A percentile compares a stretch with the other conserved stretches of the same genome.
phyloP scores from a whole-genome alignment of 2,888 invertebrate genomes.

The Coleophora deauratella region DNA sequence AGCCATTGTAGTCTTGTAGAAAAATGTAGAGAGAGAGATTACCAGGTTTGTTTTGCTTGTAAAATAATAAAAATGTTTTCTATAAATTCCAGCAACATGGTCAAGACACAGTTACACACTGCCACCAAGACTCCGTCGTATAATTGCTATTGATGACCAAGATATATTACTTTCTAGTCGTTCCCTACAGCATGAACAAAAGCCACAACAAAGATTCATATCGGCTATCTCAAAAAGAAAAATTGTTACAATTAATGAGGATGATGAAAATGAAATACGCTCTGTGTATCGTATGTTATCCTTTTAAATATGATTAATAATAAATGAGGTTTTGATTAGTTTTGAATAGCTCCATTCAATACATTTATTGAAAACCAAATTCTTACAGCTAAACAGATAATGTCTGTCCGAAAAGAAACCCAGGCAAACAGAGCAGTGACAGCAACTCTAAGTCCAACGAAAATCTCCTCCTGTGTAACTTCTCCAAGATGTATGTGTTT shows the following conservation, averaged over 20 bases:
- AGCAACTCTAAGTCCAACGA: constrained; percentile 24
- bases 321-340: background rate
- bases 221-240: constrained; percentile 39
- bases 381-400: constrained; percentile 29
- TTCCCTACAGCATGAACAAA: constrained; percentile 30
- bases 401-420: constrained; percentile 16
- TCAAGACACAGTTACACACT: constrained; percentile 27
- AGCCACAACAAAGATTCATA: background rate
- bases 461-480: constrained; percentile 28
- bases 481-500: constrained; percentile 35
- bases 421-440: constrained; percentile 24
- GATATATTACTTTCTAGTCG: constrained; percentile 26
- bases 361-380: background rate
- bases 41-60: background rate
- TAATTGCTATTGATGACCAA: constrained; percentile 40
- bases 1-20: background rate
- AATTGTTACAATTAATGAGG: constrained; percentile 53
- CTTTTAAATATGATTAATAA: constrained; percentile 1
- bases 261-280: constrained; percentile 39
- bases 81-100: constrained; percentile 37
- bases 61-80: background rate
- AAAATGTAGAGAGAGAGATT: background rate
- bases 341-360: constrained; percentile 1
- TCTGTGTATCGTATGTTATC: constrained; percentile 43
- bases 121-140: constrained; percentile 44